Conservation (phyloP, 1,140 invertebrate genomes). For the Teleopsis dalmanni region DNA sequence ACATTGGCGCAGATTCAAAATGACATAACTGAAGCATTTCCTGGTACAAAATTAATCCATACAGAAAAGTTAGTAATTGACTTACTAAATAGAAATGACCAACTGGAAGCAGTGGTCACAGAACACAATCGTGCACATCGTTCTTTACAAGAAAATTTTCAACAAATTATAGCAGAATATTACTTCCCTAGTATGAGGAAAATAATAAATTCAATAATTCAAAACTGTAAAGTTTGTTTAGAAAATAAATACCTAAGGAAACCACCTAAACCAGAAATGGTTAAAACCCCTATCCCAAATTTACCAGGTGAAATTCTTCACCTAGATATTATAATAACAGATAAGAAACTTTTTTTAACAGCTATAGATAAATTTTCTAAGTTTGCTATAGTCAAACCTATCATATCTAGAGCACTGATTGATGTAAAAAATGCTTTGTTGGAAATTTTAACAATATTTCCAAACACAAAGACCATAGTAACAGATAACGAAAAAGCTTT, state of each 20-base stretch:
- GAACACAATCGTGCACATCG: slow-evolving; percentile 6
- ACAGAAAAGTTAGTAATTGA: slow-evolving; percentile 1
- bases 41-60: slow-evolving; percentile 1
- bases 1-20: slow-evolving; percentile 2
- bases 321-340: neutral
- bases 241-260: neutral
- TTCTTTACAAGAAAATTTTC: slow-evolving; percentile 1
- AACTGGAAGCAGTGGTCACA: neutral
- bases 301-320: neutral
- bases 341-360: neutral
- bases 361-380: slow-evolving; percentile 6
- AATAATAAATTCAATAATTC: neutral
- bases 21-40: neutral
- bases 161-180: slow-evolving; percentile 3
- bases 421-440: slow-evolving; percentile 6
- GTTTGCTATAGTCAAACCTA: neutral
- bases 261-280: neutral
- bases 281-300: neutral
- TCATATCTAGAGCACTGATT: neutral
- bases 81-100: neutral
- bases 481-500: neutral
- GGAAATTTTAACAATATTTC: neutral
- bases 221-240: neutral
- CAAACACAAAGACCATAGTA: neutral
- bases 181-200: neutral